Evolutionary conservation across 1,140 invertebrate genomes (phyloP).

Genomic region (Schlechtendalia chinensis): DNA sequence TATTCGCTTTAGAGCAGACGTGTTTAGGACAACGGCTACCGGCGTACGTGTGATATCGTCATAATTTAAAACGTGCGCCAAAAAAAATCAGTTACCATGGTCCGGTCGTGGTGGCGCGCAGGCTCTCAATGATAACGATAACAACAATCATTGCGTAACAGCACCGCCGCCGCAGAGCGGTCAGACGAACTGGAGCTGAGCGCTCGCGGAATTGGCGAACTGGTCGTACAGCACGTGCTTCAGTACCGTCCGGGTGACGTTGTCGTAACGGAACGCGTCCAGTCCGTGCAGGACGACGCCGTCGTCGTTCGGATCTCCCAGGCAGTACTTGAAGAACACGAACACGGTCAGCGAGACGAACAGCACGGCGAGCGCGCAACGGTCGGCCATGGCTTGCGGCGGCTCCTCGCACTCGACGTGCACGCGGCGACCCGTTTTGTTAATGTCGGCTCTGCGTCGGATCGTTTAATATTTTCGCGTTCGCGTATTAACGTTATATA

Average conservation of each 20-base stretch:
- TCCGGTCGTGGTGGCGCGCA: too few relatives aligned
- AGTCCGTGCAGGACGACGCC: neutral
- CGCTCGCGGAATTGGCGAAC: neutral
- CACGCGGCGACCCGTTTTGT: too few relatives aligned
- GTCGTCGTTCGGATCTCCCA: conserved; percentile 47
- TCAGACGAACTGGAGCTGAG: conserved; percentile 9
- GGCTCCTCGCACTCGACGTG: too few relatives aligned
- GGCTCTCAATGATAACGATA: too few relatives aligned
- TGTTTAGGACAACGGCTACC: too few relatives aligned
- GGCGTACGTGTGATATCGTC: too few relatives aligned
- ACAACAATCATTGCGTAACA: too few relatives aligned
- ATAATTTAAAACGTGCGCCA: too few relatives aligned
- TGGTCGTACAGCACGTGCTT: conserved; percentile 13
- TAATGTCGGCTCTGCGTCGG: too few relatives aligned
- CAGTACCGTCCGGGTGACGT: conserved; percentile 13
- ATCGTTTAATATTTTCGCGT: neutral
- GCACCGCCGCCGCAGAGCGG: too few relatives aligned
- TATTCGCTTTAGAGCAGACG: too few relatives aligned
- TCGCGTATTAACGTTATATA: neutral
- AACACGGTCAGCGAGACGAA: conserved; percentile 53
- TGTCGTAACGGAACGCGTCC: conserved; percentile 22
- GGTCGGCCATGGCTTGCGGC: conserved; percentile 50
- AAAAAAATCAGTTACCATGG: too few relatives aligned
- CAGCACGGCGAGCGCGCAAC: conserved; percentile 51
- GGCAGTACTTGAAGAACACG: conserved; percentile 53